Percentiles rank a stretch among this genome's conserved stretches.
Conservation (phyloP, 2,888 invertebrate species). For the Rhaphigaster nebulosa region DNA sequence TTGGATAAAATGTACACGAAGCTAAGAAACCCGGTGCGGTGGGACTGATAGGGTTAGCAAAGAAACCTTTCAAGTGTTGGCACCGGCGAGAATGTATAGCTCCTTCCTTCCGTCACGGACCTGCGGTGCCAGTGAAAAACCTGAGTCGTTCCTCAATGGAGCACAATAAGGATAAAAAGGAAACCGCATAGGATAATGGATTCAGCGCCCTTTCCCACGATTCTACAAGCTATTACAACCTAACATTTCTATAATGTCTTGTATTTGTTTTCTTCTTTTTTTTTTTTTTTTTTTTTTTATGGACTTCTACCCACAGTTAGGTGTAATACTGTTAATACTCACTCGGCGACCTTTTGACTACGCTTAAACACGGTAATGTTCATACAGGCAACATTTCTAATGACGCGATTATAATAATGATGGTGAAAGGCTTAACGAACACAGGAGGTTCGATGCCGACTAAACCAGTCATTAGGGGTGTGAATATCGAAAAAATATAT, state of each 20-base stretch:
- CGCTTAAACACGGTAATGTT: too few relatives aligned
- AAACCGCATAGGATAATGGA: neutral
- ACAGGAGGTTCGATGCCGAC: too few relatives aligned
- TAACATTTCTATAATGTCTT: neutral
- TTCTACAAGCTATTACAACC: neutral
- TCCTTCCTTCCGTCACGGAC: neutral
- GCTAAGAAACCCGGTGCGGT: neutral
- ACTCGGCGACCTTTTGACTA: too few relatives aligned
- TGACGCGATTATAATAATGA: too few relatives aligned
- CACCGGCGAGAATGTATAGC: too few relatives aligned
- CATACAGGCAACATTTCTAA: too few relatives aligned
- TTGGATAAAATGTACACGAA: neutral
- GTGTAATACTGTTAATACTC: too few relatives aligned
- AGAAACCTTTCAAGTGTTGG: neutral
- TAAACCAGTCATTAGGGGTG: too few relatives aligned
- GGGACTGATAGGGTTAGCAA: neutral
- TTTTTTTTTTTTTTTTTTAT: too few relatives aligned
- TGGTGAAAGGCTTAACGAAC: too few relatives aligned
- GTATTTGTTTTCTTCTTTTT: neutral
- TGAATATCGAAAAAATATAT: too few relatives aligned
- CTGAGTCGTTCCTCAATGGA: conserved; percentile 1
- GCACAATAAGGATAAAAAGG: neutral
- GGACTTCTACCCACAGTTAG: too few relatives aligned
- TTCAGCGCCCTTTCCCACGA: neutral
- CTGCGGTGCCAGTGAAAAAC: neutral